Base-by-base conservation (phyloP, 2,113 vertebrate genomes). In the Dolichotis patagonum region DNA sequence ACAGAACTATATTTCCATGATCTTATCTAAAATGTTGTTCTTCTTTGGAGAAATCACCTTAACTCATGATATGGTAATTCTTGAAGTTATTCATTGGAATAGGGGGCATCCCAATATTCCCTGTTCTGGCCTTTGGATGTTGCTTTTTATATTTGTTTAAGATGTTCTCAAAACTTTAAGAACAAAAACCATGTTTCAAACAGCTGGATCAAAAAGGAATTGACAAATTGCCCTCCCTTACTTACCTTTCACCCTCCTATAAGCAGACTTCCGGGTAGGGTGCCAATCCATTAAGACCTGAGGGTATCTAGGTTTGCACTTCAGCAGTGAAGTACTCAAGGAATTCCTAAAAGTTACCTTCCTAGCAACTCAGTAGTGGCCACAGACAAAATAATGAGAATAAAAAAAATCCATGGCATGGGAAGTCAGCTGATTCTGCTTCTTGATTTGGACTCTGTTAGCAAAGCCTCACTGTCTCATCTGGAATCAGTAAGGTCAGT, bases 401-500 rank as follows among this genome's bases (percentile, higher is more conserved):
- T 46, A 49, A 58, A 87, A 96, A 94, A 67, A 35, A 65, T 56
- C 77, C n/a, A 65, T 85, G 32, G 28, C 43, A 52, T 4, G 5
- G 38, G 10, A 78, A 87, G 82, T n/a, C 22, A 84, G 56, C 20
- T 96, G 81, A 91, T 92, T 94, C 94, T 96, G 67, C 96, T 97
- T 84, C 97, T 98, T 88, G 92, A 73, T 85, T 96, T 95, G 97
- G 58, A 90, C 77, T 96, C 93, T 96, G 80, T 77, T 88, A 97
- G 85, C 96, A 98, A 98, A 98, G 94, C 88, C 97, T 88, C 95
- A 95, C 94, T 90, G 95, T 90, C 98, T 98, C 92, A 96, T 97
- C 98, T 1, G 1, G 97, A 98, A 98, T 97, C 98, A 98, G 97
- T 97, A 98, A 98, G 98, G 98, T 98, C 98, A 98, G 85, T 92